phyloP scores from a whole-genome alignment of 1,140 invertebrate species.

The Hormaphis cornu region DNA sequence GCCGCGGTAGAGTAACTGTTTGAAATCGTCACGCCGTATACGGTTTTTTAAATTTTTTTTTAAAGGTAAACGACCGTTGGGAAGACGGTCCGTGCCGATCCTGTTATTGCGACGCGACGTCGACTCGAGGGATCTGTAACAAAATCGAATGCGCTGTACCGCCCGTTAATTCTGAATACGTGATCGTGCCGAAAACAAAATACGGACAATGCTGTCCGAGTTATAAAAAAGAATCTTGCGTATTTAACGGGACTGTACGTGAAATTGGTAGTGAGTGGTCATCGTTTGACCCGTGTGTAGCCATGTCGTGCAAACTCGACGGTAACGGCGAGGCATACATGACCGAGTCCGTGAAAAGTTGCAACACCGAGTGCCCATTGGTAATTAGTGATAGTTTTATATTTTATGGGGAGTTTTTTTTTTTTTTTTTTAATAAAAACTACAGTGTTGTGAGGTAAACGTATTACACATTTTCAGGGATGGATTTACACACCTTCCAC shows the following conservation, averaged over 20 bases:
- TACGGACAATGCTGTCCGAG: conserved; percentile 54
- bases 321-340: conserved; percentile 43
- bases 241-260: conserved; percentile 47
- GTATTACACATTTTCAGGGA: conserved; percentile 32
- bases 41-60: not conserved
- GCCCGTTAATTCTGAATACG: conserved; percentile 47
- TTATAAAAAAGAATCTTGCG: conserved; percentile 51
- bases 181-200: conserved; percentile 45
- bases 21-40: not conserved
- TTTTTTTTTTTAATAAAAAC: not conserved
- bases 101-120: conserved; percentile 48
- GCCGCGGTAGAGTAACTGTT: not conserved
- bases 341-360: conserved; percentile 42
- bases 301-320: conserved; percentile 45
- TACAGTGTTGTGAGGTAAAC: no score
- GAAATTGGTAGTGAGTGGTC: conserved; percentile 52
- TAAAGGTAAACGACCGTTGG: conserved; percentile 51
- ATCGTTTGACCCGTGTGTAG: conserved; percentile 46
- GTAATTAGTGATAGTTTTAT: not conserved
- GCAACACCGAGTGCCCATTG: conserved; percentile 40
- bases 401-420: not conserved
- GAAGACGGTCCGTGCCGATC: conserved; percentile 56
- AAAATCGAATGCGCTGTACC: conserved; percentile 41
- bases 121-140: conserved; percentile 11
- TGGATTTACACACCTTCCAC: conserved; percentile 37